Evolutionary conservation across 2,888 invertebrate species (phyloP).

Genomic region (Bombylius major): DNA sequence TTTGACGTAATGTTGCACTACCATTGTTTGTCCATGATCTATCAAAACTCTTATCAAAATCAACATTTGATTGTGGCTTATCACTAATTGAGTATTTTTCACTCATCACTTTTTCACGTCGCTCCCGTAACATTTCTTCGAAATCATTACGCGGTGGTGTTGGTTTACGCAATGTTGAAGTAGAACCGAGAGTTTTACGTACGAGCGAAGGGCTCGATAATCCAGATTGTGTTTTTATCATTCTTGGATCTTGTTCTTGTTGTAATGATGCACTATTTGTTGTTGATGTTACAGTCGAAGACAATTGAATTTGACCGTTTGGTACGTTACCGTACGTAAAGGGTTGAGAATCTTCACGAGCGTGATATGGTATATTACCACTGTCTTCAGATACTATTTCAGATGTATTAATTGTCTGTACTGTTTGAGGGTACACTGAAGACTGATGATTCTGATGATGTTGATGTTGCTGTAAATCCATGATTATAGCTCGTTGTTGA

Average conservation of each 20-base stretch:
- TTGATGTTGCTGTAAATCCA: constrained; percentile 2
- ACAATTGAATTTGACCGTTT: constrained; percentile 13
- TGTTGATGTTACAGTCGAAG: background rate
- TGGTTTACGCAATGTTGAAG: constrained; percentile 22
- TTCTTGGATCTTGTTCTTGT: constrained; percentile 22
- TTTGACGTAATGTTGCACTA: background rate
- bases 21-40: constrained; percentile 1
- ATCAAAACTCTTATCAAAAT: constrained; percentile 5
- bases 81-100: constrained; percentile 19
- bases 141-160: constrained; percentile 34
- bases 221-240: constrained; percentile 59
- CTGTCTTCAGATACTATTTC: constrained; percentile 24
- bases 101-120: constrained; percentile 34
- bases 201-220: constrained; percentile 75
- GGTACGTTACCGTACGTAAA: constrained; percentile 72
- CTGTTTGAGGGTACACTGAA: constrained; percentile 34
- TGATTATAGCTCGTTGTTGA: constrained; percentile 1
- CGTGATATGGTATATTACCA: constrained; percentile 78
- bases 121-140: constrained; percentile 34
- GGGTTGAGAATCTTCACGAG: constrained; percentile 75
- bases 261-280: background rate
- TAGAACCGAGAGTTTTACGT: constrained; percentile 51
- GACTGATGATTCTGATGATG: constrained; percentile 26
- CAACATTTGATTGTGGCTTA: constrained; percentile 5
- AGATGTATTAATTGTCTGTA: constrained; percentile 27